Base-by-base conservation (phyloP, 2,113 vertebrate genomes). In the Prochilodus magdalenae region DNA sequence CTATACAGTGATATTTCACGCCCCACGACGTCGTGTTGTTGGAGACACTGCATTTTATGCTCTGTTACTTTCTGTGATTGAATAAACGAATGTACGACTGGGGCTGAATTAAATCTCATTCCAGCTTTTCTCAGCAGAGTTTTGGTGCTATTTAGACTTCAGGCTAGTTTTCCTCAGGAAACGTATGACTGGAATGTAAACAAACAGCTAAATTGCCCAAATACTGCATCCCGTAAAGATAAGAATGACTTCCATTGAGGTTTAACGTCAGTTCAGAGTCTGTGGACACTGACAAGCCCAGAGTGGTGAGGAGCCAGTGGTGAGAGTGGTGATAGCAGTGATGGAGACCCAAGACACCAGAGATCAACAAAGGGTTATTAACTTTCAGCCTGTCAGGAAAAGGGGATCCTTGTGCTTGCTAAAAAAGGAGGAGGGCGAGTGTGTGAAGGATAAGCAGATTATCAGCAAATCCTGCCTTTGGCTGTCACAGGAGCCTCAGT, bases 381-480 rank as follows among this genome's bases (percentile, higher is more conserved):
- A 88, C 73, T 83, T 90, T 84, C 86, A 80, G 83, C 73, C 33
- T 67, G 16, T 67, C 65, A 67, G 33, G 65, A 11, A 44, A 30
- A 65, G 18, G 85, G 82, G 80, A 84, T 63, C 86, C 49, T 59
- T 85, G 65, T 57, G 27, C 26, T 83, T 85, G 79, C 47, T 82
- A 69, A 86, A 86, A 82, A 83, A 55, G 75, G 86, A 88, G 83
- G 86, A 77, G 73, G 22, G 4, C 4, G 33, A 70, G 88, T 84
- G 80, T 88, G 89, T 84, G 24, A 59, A 77, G 89, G 88, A 89
- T 91, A 88, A 92, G 88, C 77, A 87, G 90, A 91, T 92, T 91
- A 91, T 83, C 84, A 76, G 59, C 79, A 86, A 70, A 51, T 47
- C 53, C 49, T 47, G 33, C 30, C 40, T 62, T 22, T 55, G 67